A percentile compares a stretch with the other conserved stretches of the same genome.
Conservation (phyloP, 1,140 invertebrate genomes). For the Chrysomallon squamiferum region DNA sequence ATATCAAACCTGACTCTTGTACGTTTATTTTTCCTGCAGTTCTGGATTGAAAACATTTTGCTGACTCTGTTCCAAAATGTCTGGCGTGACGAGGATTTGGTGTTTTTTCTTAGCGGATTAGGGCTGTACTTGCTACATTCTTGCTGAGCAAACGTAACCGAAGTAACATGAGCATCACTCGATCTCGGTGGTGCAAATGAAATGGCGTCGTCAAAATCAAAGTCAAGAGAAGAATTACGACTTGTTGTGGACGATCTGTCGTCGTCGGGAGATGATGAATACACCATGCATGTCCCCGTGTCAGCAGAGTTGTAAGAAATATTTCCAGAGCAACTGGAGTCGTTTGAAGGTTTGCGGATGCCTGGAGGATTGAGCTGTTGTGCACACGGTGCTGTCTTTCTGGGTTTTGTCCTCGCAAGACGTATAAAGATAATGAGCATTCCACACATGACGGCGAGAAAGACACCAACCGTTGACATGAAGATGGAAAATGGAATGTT, state of each 20-base stretch:
- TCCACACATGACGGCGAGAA: slow-evolving; percentile 5
- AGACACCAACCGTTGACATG: slow-evolving; percentile 13
- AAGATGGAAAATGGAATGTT: slow-evolving; percentile 16
- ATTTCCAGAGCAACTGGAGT: slow-evolving; percentile 5
- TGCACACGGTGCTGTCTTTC: background rate
- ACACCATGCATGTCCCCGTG: background rate
- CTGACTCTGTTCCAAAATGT: slow-evolving; percentile 1
- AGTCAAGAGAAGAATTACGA: slow-evolving; percentile 2
- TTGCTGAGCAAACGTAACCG: slow-evolving; percentile 10
- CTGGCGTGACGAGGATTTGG: background rate
- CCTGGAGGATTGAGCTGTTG: background rate
- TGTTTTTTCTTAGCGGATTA: background rate
- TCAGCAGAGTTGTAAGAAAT: slow-evolving; percentile 11
- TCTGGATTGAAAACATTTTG: slow-evolving; percentile 1
- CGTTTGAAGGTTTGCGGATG: slow-evolving; percentile 5
- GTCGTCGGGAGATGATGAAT: slow-evolving; percentile 2
- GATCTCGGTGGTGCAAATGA: slow-evolving; percentile 5
- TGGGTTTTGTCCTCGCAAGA: background rate
- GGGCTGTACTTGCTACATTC: slow-evolving; percentile 6
- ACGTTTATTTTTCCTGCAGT: background rate
- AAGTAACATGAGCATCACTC: slow-evolving; percentile 6
- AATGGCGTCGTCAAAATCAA: slow-evolving; percentile 19
- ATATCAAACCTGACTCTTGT: slow-evolving; percentile 20
- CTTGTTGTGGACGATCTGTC: slow-evolving; percentile 1
- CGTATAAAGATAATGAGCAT: slow-evolving; percentile 5